A percentile compares a stretch with the other conserved stretches of the same genome.
phyloP scores from a whole-genome alignment of 1,140 invertebrate genomes.

The Pseudomyrmex sp. region DNA sequence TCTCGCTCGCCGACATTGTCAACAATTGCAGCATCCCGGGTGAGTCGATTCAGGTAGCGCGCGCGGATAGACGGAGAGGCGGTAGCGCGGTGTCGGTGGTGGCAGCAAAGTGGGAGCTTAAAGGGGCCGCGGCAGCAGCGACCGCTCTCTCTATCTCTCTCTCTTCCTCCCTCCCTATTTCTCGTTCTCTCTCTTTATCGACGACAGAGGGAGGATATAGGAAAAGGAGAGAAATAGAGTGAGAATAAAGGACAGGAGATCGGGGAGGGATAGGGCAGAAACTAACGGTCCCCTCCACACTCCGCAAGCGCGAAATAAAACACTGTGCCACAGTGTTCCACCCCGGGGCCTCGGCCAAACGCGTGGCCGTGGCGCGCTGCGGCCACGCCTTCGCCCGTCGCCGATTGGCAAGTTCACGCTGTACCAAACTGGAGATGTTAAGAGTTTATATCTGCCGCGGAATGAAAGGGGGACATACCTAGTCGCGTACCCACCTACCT shows the following conservation, averaged over 20 bases:
- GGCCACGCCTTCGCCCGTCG: constrained; percentile 70
- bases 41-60: constrained; percentile 77
- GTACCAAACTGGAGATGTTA: constrained; percentile 78
- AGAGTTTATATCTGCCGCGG: constrained; percentile 81
- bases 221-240: constrained; percentile 23
- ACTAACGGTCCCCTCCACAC: constrained; percentile 77
- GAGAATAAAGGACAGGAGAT: background rate
- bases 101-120: constrained; percentile 67
- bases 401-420: constrained; percentile 73
- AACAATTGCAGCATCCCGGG: constrained; percentile 82
- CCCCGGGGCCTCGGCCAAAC: constrained; percentile 78
- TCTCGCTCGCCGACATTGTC: constrained; percentile 77
- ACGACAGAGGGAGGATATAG: constrained; percentile 44
- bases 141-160: too few species aligned
- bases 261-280: constrained; percentile 76
- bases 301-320: constrained; percentile 80
- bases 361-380: constrained; percentile 37
- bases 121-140: constrained; percentile 58
- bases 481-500: constrained; percentile 77
- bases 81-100: constrained; percentile 40
- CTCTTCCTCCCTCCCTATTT: too few species aligned
- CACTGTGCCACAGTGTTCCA: constrained; percentile 84
- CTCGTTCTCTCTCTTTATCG: constrained; percentile 11
- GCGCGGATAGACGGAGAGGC: constrained; percentile 69
- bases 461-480: constrained; percentile 78